Evolutionary conservation across 2,888 invertebrate species (phyloP).

Genomic region (Cryptocheilus praepositus): DNA sequence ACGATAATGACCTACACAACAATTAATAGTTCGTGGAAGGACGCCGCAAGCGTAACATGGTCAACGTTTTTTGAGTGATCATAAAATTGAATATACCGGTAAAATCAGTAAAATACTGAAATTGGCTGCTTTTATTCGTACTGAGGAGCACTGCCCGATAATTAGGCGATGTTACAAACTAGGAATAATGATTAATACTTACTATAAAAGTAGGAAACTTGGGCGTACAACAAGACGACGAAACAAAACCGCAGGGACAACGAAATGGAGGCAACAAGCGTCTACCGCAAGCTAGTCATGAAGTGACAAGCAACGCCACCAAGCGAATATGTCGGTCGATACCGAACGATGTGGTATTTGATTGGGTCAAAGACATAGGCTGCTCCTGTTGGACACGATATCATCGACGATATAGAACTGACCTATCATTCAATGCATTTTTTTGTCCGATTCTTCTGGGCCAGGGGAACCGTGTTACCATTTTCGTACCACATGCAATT

Average conservation of each 20-base stretch:
- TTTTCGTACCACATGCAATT: no score
- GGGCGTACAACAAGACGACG: constrained; percentile 29
- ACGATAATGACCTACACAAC: not conserved
- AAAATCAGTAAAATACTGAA: not conserved
- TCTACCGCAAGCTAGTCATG: constrained; percentile 21
- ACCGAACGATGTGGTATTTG: not conserved
- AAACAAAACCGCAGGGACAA: constrained; percentile 33
- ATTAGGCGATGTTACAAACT: not conserved
- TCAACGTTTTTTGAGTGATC: not conserved
- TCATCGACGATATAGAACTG: no score
- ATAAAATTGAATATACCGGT: not conserved
- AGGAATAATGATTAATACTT: constrained; percentile 17
- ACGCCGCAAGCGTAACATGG: constrained; percentile 7
- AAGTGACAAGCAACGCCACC: constrained; percentile 22
- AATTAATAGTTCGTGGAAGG: not conserved
- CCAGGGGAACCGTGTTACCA: no score
- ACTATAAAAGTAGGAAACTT: constrained; percentile 23
- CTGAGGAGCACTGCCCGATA: not conserved
- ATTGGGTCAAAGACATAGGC: no score
- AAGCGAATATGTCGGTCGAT: constrained; percentile 28
- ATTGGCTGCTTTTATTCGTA: not conserved
- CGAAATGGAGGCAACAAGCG: constrained; percentile 47
- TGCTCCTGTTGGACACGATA: no score
- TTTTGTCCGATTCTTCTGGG: no score
- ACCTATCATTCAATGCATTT: no score